Percentiles rank a stretch among this genome's conserved stretches.
Conservation (phyloP, 2,888 invertebrate species). For the Dendrolimus houi region DNA sequence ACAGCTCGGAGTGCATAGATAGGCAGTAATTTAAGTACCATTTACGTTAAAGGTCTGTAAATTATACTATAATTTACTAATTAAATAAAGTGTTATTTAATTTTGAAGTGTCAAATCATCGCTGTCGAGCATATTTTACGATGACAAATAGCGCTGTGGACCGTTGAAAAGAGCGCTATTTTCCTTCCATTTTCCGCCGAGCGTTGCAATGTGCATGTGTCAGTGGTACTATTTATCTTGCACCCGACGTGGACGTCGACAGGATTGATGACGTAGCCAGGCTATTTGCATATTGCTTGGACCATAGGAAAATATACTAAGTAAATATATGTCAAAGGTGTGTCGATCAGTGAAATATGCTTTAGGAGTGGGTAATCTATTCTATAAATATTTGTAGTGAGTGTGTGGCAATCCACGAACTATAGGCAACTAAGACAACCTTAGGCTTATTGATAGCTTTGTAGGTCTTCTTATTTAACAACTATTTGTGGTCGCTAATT, state of each 20-base stretch:
- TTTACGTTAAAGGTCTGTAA: no score
- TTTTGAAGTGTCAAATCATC: not conserved
- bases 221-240: conserved; percentile 49
- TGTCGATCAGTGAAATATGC: not conserved
- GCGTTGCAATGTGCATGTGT: conserved; percentile 33
- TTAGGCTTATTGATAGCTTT: no score
- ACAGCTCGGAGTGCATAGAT: no score
- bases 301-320: conserved; percentile 9
- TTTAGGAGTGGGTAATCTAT: no score
- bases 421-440: no score
- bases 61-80: no score
- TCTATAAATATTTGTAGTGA: no score
- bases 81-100: no score
- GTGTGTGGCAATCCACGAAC: no score
- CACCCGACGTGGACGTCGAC: conserved; percentile 20
- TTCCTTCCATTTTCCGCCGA: conserved; percentile 11
- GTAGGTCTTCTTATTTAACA: no score
- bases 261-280: conserved; percentile 39
- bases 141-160: not conserved
- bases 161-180: not conserved
- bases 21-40: no score
- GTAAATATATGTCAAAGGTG: not conserved
- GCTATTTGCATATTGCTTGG: conserved; percentile 48
- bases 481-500: no score
- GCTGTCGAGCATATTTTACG: not conserved